Conservation (phyloP, 2,888 invertebrate genomes). For the Dicyrtoma fusca region DNA sequence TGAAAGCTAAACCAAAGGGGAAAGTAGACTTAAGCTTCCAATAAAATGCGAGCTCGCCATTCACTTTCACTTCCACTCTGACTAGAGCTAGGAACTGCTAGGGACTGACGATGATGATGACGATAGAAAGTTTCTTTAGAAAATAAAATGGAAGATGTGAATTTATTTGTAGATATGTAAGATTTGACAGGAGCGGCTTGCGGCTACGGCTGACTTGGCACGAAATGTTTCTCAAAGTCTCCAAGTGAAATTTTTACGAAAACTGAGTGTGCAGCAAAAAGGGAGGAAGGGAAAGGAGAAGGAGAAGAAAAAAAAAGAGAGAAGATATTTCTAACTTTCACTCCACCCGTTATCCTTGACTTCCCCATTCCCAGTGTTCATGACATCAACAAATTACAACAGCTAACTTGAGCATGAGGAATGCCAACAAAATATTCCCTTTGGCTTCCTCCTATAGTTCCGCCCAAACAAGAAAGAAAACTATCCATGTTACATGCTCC, state of each 20-base stretch:
- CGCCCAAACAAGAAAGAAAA: neutral
- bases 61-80: too few relatives aligned
- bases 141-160: too few relatives aligned
- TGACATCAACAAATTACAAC: conserved; percentile 47
- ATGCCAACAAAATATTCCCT: conserved; percentile 40
- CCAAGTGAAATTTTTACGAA: too few relatives aligned
- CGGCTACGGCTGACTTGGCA: too few relatives aligned
- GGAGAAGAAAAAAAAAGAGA: conserved; percentile 19
- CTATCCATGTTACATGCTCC: neutral
- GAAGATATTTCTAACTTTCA: conserved; percentile 18
- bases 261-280: neutral
- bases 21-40: neutral
- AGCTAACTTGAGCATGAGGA: conserved; percentile 36
- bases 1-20: neutral
- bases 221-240: too few relatives aligned
- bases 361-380: conserved; percentile 33
- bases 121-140: too few relatives aligned
- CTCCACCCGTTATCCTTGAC: conserved; percentile 20
- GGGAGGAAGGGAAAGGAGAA: conserved; percentile 3
- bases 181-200: too few relatives aligned
- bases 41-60: too few relatives aligned
- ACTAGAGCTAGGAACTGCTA: too few relatives aligned
- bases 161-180: too few relatives aligned
- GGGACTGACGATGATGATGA: too few relatives aligned
- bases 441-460: conserved; percentile 6